A percentile compares a stretch with the other conserved stretches of the same genome.
These are phyloP conservation scores for Acanthochromis polyacanthus DNA, from an alignment of 2,113 vertebrate species.

Conservation along the genomic window DNA sequence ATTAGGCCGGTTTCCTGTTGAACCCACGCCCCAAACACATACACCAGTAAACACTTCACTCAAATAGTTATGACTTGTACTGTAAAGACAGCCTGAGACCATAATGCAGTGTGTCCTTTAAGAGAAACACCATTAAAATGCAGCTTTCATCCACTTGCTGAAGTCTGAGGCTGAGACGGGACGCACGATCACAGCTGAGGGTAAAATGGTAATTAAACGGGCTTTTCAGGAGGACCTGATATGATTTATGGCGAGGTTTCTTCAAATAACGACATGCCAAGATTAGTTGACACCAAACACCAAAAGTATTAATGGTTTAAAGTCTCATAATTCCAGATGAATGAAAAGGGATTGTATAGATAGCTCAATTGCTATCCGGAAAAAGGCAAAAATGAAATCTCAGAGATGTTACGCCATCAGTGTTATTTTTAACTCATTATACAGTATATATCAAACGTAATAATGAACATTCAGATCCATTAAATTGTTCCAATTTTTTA, in stretches of 20 bases:
- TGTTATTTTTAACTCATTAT: not conserved
- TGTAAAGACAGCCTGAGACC: slow-evolving; percentile 49
- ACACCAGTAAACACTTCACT: slow-evolving; percentile 25
- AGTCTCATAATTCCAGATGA: slow-evolving; percentile 12
- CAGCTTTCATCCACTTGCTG: slow-evolving; percentile 32
- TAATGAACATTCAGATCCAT: not conserved
- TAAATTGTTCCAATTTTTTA: not conserved
- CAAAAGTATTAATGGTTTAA: not conserved
- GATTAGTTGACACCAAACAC: slow-evolving; percentile 28
- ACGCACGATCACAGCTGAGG: slow-evolving; percentile 8
- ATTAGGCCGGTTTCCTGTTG: slow-evolving; percentile 72
- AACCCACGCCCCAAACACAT: slow-evolving; percentile 11
- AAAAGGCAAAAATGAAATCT: not conserved
- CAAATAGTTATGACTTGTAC: slow-evolving; percentile 47
- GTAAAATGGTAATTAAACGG: slow-evolving; percentile 19
- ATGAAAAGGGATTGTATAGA: not conserved
- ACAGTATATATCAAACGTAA: not conserved
- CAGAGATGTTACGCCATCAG: not conserved
- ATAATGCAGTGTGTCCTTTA: slow-evolving; percentile 47
- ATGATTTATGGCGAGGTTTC: slow-evolving; percentile 44
- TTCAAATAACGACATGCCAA: slow-evolving; percentile 31
- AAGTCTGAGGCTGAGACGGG: slow-evolving; percentile 29
- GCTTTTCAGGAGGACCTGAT: slow-evolving; percentile 1
- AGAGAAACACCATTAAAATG: slow-evolving; percentile 36
- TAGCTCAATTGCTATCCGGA: not conserved